Conservation (phyloP, 2,113 vertebrate genomes). For the Apteryx mantelli region DNA sequence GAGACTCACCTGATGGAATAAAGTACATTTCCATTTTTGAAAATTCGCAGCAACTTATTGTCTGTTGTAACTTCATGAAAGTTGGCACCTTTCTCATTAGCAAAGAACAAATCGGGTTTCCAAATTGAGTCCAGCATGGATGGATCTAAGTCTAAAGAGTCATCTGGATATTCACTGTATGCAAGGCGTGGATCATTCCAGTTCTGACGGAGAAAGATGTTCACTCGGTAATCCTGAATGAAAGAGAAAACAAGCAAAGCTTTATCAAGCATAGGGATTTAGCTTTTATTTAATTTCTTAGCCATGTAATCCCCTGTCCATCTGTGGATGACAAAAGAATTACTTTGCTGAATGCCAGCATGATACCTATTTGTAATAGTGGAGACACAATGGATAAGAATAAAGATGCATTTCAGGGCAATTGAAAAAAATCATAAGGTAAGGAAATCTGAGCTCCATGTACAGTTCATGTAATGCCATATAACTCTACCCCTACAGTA, state of each 20-base stretch:
- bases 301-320: slow-evolving; percentile 40
- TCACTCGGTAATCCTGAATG: slow-evolving; percentile 92
- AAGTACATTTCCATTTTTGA: slow-evolving; percentile 96
- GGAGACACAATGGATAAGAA: not conserved
- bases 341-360: slow-evolving; percentile 24
- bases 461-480: not conserved
- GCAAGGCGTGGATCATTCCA: slow-evolving; percentile 97
- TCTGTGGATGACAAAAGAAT: slow-evolving; percentile 58
- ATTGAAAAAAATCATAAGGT: not conserved
- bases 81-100: slow-evolving; percentile 97
- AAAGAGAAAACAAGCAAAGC: slow-evolving; percentile 40
- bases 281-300: slow-evolving; percentile 60
- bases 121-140: slow-evolving; percentile 98
- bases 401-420: slow-evolving; percentile 24
- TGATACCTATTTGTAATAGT: slow-evolving; percentile 45
- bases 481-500: not conserved
- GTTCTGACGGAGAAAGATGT: slow-evolving; percentile 97
- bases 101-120: slow-evolving; percentile 98
- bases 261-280: slow-evolving; percentile 41
- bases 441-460: not conserved
- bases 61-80: slow-evolving; percentile 98
- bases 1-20: slow-evolving; percentile 92
- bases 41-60: slow-evolving; percentile 95
- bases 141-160: slow-evolving; percentile 95
- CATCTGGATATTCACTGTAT: slow-evolving; percentile 95